These are phyloP conservation scores for Phrynocephalus guinanensis DNA, from an alignment of 2,797 vertebrate species.

Conservation along the genomic window DNA sequence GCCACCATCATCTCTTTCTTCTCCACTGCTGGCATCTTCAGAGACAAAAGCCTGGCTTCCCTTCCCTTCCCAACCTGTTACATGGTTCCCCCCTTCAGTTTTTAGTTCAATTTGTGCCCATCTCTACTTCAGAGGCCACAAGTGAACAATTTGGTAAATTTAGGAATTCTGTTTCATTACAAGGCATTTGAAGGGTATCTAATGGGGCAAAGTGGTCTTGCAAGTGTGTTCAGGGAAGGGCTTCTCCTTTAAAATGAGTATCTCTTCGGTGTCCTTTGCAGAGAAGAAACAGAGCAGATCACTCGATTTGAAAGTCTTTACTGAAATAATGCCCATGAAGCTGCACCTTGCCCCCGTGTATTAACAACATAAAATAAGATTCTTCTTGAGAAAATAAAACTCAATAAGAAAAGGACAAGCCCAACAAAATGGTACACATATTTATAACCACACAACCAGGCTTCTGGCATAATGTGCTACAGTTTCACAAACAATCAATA, in stretches of 20 bases:
- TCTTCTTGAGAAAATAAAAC: conserved; percentile 67
- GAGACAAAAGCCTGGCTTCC: too few species aligned
- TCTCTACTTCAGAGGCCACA: too few species aligned
- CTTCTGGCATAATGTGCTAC: conserved; percentile 72
- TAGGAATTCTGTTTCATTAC: too few species aligned
- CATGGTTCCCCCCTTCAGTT: too few species aligned
- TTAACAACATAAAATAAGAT: conserved; percentile 62
- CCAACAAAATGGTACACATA: conserved; percentile 65
- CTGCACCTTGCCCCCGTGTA: conserved; percentile 35
- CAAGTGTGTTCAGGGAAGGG: background rate
- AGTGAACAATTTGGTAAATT: too few species aligned
- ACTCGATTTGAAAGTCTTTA: conserved; percentile 34
- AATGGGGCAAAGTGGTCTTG: too few species aligned
- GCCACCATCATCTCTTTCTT: too few species aligned
- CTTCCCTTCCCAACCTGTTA: too few species aligned
- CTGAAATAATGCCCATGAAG: conserved; percentile 56
- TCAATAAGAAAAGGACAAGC: conserved; percentile 54
- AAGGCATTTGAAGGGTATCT: too few species aligned
- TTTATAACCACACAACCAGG: conserved; percentile 71
- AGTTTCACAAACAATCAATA: conserved; percentile 86
- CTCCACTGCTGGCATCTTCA: too few species aligned
- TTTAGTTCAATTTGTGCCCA: too few species aligned
- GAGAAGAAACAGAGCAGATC: conserved; percentile 11
- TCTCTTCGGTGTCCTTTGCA: conserved; percentile 16
- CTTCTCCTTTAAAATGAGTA: background rate